Base-by-base conservation (phyloP, 2,797 vertebrate species). In the Kryptolebias ocellatus region DNA sequence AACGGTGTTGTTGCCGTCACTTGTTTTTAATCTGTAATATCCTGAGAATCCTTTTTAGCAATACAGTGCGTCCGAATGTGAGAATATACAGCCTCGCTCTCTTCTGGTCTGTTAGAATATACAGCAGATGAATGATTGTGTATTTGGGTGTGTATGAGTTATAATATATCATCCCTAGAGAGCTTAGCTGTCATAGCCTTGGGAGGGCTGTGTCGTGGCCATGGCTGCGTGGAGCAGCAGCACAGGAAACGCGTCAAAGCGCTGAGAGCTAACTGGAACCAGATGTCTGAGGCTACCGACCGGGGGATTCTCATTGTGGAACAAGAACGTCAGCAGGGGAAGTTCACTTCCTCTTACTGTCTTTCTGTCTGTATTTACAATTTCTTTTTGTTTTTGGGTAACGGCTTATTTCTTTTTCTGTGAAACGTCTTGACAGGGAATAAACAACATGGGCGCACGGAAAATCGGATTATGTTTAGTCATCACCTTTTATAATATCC, bases 201-300 rank as follows among this genome's bases (percentile, higher is more conserved):
- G 79, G 89, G 84, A 90, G 89, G 87, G 78, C 86, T 90, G 91
- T 80, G 78, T 86, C 83, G 87, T 89, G 78, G 88, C 89, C 76
- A 66, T 75, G 86, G 86, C 81, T 82, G 83, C 63, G 84, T 89
- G 86, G 76, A 88, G 90, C 82, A 79, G 83, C 84, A 83, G 87
- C 83, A 91, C 93, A 94, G 94, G 94, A 95, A 95, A 90, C 91
- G 87, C 93, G 93, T 95, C 93, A 95, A 85, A 83, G 86, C 74
- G 72, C 86, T 80, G 74, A 85, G 72, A 87, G 83, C 81, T 94
- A 94, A 95, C 90, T 93, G 90, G 89, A 93, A 94, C 86, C 94
- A 95, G 93, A 95, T 95, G 94, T 93, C 79, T 91, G 89, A 90
- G 90, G 90, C 92, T 89, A 87, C 84, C 84, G 67, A 84, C 85